Percentiles rank a stretch among this genome's conserved stretches.
Conservation (phyloP, 2,113 vertebrate species). For the Tetrax tetrax region DNA sequence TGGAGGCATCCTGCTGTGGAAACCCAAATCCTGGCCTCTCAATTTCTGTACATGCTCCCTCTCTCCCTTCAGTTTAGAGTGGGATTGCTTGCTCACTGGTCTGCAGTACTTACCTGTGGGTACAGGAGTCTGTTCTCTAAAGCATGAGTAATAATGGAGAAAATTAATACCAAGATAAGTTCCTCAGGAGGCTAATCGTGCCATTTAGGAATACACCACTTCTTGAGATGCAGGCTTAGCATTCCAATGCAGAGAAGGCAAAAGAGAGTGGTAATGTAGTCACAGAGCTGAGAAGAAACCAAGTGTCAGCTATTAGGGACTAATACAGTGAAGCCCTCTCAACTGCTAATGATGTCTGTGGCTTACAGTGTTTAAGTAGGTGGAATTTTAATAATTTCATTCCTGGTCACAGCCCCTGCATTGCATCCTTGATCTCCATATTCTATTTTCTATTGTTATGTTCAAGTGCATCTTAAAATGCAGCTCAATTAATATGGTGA, state of each 20-base stretch:
- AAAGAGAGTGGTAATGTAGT: not conserved
- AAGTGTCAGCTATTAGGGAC: not conserved
- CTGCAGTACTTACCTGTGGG: not conserved
- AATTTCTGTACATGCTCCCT: not conserved
- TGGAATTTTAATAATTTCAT: not conserved
- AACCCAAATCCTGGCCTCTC: not conserved
- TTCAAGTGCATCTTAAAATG: constrained; percentile 16
- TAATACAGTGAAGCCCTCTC: not conserved
- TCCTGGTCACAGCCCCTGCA: not conserved
- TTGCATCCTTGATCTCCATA: not conserved
- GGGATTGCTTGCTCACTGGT: not conserved
- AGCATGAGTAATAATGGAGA: not conserved
- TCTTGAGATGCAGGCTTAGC: not conserved
- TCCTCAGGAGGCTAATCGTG: not conserved
- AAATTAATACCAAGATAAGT: not conserved
- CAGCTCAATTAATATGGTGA: not conserved
- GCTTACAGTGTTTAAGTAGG: not conserved
- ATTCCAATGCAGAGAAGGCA: not conserved
- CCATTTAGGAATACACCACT: not conserved
- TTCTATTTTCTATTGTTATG: not conserved
- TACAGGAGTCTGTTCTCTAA: not conserved
- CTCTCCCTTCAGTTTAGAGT: not conserved
- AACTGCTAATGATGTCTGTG: not conserved
- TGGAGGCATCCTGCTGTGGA: not conserved
- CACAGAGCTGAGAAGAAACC: not conserved